These are phyloP conservation scores for Nesidiocoris tenuis DNA, from an alignment of 2,888 invertebrate genomes.

Conservation along the genomic window DNA sequence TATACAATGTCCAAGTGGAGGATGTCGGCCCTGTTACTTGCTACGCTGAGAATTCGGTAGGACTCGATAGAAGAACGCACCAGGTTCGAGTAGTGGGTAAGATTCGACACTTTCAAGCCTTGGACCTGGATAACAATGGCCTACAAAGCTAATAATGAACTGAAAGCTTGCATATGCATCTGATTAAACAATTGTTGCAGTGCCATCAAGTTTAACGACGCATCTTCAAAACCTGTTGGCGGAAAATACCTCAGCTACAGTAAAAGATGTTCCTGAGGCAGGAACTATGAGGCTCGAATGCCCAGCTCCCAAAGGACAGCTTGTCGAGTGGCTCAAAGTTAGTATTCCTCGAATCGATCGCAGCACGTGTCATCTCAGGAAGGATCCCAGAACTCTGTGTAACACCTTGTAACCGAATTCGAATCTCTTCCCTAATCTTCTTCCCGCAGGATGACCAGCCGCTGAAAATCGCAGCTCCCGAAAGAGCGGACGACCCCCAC, in stretches of 20 bases:
- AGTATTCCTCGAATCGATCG: too few relatives aligned
- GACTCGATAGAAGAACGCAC: conserved; percentile 2
- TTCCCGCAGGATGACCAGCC: conserved; percentile 11
- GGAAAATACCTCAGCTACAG: background rate
- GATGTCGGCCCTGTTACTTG: conserved; percentile 3
- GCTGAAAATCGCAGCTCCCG: background rate
- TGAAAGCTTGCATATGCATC: too few relatives aligned
- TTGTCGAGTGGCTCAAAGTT: background rate
- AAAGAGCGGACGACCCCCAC: conserved; percentile 25
- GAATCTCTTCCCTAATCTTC: background rate
- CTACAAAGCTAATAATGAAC: too few relatives aligned
- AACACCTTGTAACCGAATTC: too few relatives aligned
- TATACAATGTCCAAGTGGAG: conserved; percentile 12
- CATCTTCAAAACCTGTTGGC: background rate
- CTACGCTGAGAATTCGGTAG: conserved; percentile 15
- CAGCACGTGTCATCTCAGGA: too few relatives aligned
- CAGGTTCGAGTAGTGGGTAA: conserved; percentile 2
- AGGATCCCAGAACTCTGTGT: too few relatives aligned
- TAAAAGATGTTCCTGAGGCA: conserved; percentile 6
- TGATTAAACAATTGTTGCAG: too few relatives aligned
- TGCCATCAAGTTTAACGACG: background rate
- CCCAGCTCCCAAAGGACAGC: background rate
- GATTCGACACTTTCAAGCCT: too few relatives aligned
- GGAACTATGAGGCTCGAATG: conserved; percentile 7
- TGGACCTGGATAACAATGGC: too few relatives aligned